Evolutionary conservation across 2,113 vertebrate species (phyloP).

Genomic region (Proterorhinus semilunaris): DNA sequence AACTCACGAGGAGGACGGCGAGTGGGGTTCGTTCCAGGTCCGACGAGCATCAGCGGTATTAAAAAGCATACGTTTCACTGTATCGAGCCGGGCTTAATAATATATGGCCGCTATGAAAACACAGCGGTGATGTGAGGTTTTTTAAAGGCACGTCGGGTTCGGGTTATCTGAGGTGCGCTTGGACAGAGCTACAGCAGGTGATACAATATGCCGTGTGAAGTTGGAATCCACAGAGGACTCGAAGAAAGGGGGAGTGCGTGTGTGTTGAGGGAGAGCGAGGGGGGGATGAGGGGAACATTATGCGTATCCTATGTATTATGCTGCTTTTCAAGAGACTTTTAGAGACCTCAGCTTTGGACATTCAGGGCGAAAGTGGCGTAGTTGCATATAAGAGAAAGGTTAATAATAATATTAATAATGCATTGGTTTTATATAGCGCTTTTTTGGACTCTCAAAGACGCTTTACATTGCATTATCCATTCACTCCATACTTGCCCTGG

Average conservation of each 20-base stretch:
- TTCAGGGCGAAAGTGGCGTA: no score
- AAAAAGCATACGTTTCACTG: neutral
- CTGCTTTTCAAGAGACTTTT: no score
- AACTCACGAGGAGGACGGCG: neutral
- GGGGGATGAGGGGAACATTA: no score
- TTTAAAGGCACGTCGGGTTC: neutral
- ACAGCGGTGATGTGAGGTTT: neutral
- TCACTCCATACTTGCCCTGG: no score
- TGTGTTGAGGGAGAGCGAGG: no score
- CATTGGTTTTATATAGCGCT: no score
- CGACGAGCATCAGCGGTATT: neutral
- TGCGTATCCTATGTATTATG: no score
- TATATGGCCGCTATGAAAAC: neutral
- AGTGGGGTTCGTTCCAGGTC: neutral
- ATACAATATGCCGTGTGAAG: conserved; percentile 1
- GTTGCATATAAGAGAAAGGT: no score
- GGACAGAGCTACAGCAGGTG: neutral
- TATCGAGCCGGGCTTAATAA: neutral
- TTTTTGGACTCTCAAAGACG: no score
- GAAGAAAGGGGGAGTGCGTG: neutral
- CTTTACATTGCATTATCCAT: no score
- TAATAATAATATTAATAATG: no score
- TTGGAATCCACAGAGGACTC: neutral
- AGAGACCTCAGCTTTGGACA: no score
- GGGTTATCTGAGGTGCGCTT: neutral